These are phyloP conservation scores for Salarias fasciatus DNA, from an alignment of 2,797 vertebrate genomes.

Conservation along the genomic window DNA sequence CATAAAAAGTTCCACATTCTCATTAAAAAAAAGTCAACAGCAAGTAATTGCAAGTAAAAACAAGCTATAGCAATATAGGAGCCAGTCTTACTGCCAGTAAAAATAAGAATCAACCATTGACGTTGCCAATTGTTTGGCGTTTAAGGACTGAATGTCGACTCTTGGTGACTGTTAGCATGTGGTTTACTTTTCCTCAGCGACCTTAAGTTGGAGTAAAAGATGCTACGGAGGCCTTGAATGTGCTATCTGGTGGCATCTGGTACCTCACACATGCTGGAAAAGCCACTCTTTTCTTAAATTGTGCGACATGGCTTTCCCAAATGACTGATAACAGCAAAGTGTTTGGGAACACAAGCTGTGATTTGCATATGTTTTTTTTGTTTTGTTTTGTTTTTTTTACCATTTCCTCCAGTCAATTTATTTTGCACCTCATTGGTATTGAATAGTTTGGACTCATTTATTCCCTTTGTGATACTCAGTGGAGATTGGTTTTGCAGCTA, in stretches of 20 bases:
- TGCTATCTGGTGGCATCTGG: slow-evolving; percentile 34
- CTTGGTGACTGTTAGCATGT: slow-evolving; percentile 46
- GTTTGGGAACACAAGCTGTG: slow-evolving; percentile 32
- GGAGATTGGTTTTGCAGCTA: neutral
- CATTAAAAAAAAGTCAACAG: too few relatives aligned
- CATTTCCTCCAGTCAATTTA: slow-evolving; percentile 6
- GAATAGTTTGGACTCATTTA: neutral
- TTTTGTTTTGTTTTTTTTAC: too few relatives aligned
- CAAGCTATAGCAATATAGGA: neutral
- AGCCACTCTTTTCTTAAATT: slow-evolving; percentile 30
- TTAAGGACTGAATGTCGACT: slow-evolving; percentile 34
- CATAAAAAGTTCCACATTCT: too few relatives aligned
- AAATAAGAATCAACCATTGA: slow-evolving; percentile 26
- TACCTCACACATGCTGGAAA: slow-evolving; percentile 20
- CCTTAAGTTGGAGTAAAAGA: slow-evolving; percentile 31
- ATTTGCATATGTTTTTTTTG: slow-evolving; percentile 17
- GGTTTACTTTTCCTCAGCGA: slow-evolving; percentile 36
- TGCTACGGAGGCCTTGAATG: slow-evolving; percentile 30
- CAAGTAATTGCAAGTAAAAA: too few relatives aligned
- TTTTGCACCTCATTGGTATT: slow-evolving; percentile 23
- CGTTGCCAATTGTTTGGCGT: slow-evolving; percentile 39
- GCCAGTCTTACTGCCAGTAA: slow-evolving; percentile 8
- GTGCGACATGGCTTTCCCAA: slow-evolving; percentile 29
- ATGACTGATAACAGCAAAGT: slow-evolving; percentile 32
- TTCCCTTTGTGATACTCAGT: neutral